Base-by-base conservation (phyloP, 2,888 invertebrate genomes). In the Drymonia ruficornis region DNA sequence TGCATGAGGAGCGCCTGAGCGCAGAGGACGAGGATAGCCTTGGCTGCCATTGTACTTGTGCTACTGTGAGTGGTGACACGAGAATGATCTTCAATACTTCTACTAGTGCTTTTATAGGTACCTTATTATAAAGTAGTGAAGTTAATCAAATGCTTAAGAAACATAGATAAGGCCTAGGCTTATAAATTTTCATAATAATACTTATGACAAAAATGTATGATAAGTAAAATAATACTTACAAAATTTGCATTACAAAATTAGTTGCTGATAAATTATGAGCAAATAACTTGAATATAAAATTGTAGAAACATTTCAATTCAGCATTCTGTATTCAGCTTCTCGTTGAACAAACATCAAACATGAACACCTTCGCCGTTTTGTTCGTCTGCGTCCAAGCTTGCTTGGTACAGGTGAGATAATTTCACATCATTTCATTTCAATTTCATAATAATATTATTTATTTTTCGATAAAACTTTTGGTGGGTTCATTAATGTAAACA, bases 381-480 rank as follows among this genome's bases (percentile, higher is more conserved):
- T 44, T 66, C 13, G 13, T 67, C 48, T 66, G 61, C 53, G 36
- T 66, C 50, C 67, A 63, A 53, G 59, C 58, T 57, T 65, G 53
- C 53, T 58, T 66, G 56, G 49, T 65, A 29, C 62, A 62, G 55
- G 65, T 66, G 6, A 48, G 49, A 49, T 11, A 31, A 11, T 23
- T 6, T 23, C 4, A 23, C 1, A 2, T 23, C 23, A 23, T 23
- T 23, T 23, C n/a, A 23, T 23, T 1, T 23, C 23, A 4, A 6
- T 2, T 2, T 2, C 23, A 23, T 6, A 6, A 6, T 1, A n/a
- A n/a, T n/a, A n/a, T n/a, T n/a, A n/a, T n/a, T n/a, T n/a, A n/a
- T n/a, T n/a, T n/a, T n/a, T n/a, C n/a, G n/a, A n/a, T n/a, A n/a
- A n/a, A n/a, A n/a, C n/a, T n/a, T n/a, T n/a, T n/a, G n/a, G n/a